Conservation (phyloP, 2,113 vertebrate genomes). For the Campylorhamphus procurvoides region DNA sequence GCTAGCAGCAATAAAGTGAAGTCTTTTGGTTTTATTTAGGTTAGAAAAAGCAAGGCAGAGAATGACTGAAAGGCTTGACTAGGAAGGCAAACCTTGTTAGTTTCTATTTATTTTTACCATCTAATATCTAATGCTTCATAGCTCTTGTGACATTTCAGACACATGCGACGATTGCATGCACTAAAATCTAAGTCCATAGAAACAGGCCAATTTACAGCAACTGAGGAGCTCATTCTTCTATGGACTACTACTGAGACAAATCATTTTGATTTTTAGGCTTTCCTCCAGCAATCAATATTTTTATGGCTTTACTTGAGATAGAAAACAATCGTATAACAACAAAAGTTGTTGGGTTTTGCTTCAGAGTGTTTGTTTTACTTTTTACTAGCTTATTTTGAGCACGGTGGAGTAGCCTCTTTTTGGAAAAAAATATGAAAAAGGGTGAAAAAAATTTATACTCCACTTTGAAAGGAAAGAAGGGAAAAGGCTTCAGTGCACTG, state of each 20-base stretch:
- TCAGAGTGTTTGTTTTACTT: slow-evolving; percentile 26
- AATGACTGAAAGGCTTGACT: slow-evolving; percentile 5
- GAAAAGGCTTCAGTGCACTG: neutral
- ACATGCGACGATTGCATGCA: neutral
- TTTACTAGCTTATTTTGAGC: neutral
- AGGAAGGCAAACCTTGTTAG: slow-evolving; percentile 32
- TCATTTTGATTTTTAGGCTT: slow-evolving; percentile 57
- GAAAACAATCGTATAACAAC: slow-evolving; percentile 28
- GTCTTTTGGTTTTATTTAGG: slow-evolving; percentile 7
- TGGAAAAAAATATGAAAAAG: neutral
- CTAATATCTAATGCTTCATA: slow-evolving; percentile 45
- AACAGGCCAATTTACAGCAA: slow-evolving; percentile 27
- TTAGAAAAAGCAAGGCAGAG: slow-evolving; percentile 1
- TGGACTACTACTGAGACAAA: slow-evolving; percentile 45
- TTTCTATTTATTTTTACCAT: slow-evolving; percentile 44
- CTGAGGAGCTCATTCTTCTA: slow-evolving; percentile 38
- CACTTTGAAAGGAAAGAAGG: neutral
- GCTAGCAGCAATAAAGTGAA: neutral
- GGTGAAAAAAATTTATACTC: neutral
- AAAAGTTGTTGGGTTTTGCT: neutral
- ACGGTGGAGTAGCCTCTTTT: neutral
- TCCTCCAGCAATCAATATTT: slow-evolving; percentile 48
- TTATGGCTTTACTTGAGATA: slow-evolving; percentile 44
- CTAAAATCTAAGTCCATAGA: slow-evolving; percentile 19
- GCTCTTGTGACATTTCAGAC: slow-evolving; percentile 31